Percentiles rank a stretch among this genome's conserved stretches.
phyloP scores from a whole-genome alignment of 2,888 invertebrate genomes.

The Phania funesta region DNA sequence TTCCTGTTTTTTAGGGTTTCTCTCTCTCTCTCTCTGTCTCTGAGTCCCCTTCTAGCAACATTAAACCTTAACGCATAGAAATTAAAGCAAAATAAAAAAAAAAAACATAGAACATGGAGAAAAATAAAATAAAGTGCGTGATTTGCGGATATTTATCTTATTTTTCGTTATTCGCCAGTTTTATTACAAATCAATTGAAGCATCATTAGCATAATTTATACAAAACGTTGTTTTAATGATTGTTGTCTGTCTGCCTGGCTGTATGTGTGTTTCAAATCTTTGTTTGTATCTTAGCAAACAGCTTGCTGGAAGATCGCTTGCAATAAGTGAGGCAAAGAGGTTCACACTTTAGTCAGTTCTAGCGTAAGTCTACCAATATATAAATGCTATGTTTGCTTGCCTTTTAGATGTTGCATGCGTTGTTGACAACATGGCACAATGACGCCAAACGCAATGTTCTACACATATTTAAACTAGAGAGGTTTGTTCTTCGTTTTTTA shows the following conservation, averaged over 20 bases:
- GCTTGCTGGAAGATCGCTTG: not conserved
- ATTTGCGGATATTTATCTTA: slow-evolving; percentile 80
- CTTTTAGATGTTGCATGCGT: slow-evolving; percentile 57
- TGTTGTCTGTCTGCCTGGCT: slow-evolving; percentile 69
- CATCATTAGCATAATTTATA: slow-evolving; percentile 81
- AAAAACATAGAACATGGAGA: slow-evolving; percentile 19
- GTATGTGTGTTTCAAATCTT: slow-evolving; percentile 15
- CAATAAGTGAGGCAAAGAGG: slow-evolving; percentile 16
- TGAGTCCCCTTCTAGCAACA: not conserved
- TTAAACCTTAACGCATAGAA: slow-evolving; percentile 30
- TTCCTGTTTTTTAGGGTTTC: not conserved
- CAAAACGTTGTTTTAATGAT: slow-evolving; percentile 81
- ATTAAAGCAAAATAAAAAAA: slow-evolving; percentile 20
- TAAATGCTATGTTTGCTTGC: slow-evolving; percentile 27
- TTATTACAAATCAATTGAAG: slow-evolving; percentile 81
- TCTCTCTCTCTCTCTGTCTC: not conserved
- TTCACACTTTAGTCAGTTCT: not conserved
- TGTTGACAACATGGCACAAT: slow-evolving; percentile 67
- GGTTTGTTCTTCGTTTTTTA: not conserved
- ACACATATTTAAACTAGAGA: slow-evolving; percentile 64
- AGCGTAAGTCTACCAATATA: slow-evolving; percentile 6
- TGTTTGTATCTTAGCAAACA: slow-evolving; percentile 2
- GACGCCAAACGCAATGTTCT: slow-evolving; percentile 68
- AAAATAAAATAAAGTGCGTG: slow-evolving; percentile 75
- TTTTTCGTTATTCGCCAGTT: slow-evolving; percentile 77